Conservation (phyloP, 2,797 vertebrate species). For the Bryconaethiops microstoma region DNA sequence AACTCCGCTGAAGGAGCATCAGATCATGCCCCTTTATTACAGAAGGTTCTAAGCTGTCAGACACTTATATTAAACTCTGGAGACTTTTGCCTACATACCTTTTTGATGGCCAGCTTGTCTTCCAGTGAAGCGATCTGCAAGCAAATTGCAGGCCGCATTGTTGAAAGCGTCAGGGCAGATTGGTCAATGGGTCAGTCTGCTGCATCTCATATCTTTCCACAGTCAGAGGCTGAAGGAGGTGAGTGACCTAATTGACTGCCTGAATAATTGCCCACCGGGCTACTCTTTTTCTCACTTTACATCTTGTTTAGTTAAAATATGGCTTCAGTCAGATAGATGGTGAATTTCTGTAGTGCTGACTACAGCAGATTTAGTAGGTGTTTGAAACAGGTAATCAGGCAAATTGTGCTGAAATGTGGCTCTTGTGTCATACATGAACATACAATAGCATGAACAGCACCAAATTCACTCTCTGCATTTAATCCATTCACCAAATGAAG, state of each 20-base stretch:
- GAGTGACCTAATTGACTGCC: constrained; percentile 76
- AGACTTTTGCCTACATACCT: constrained; percentile 27
- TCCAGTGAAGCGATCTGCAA: constrained; percentile 24
- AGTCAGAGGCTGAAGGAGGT: constrained; percentile 61
- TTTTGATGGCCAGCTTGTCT: constrained; percentile 15
- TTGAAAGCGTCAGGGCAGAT: constrained; percentile 55
- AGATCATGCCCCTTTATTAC: constrained; percentile 24
- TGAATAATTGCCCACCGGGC: constrained; percentile 74
- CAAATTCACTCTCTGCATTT: too few relatives aligned
- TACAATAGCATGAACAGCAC: too few relatives aligned
- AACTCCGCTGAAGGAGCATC: constrained; percentile 28
- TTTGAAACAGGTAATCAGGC: too few relatives aligned
- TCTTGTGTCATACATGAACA: too few relatives aligned
- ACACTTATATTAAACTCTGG: constrained; percentile 41
- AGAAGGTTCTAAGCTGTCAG: constrained; percentile 15
- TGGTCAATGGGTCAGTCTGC: constrained; percentile 70
- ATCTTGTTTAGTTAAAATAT: too few relatives aligned
- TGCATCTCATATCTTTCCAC: constrained; percentile 67
- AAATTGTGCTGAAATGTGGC: too few relatives aligned
- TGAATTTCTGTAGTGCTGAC: too few relatives aligned
- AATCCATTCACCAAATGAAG: too few relatives aligned
- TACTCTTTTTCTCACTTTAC: too few relatives aligned
- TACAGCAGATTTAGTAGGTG: too few relatives aligned
- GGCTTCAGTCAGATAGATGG: too few relatives aligned
- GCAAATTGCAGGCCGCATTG: constrained; percentile 62